Base-by-base conservation (phyloP, 2,888 invertebrate species). In the Saturnia pavonia region DNA sequence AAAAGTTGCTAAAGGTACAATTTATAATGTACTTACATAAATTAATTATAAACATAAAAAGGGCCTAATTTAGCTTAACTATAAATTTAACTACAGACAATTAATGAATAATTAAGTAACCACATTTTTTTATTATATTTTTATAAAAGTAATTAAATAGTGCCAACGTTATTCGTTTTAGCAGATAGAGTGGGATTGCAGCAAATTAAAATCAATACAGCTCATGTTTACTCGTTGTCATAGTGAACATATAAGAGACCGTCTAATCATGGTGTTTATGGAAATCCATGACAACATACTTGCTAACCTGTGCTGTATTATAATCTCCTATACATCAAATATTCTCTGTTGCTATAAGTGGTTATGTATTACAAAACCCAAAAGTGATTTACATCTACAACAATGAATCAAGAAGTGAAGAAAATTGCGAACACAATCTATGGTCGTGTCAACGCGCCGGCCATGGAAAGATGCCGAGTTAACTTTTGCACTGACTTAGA, bases 391-490 rank as follows among this genome's bases (percentile, higher is more conserved):
- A 72, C 72, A 70, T 42, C 63, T 68, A 70, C 70, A 74, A 78
- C 74, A 71, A 90, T 90, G 90, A 88, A 88, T 81, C 86, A 85
- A 81, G 90, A 90, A 70, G 80, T 85, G 25, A 90, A 89, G 77
- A 90, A 87, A 84, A 81, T 83, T 51, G 82, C 85, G 27, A 90
- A 86, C 70, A 90, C 85, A 78, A 86, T 94, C 76, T 94, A 94
- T 78, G 94, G 94, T 72, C 85, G 94, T 81, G 89, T 92, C 22
- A 88, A 86, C 74, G 86, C 79, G 22, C 89, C 91, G 45, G 80
- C 82, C 63, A 79, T 86, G 63, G 95, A 95, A 82, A 92, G 91
- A 80, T 92, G 93, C 78, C 94, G 95, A 79, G 88, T 88, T 67
- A 86, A 84, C 80, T 88, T 86, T 76, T 88, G 88, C 72, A 88